These are phyloP conservation scores for Lucinisca nassula DNA, from an alignment of 2,888 invertebrate species.

Conservation along the genomic window DNA sequence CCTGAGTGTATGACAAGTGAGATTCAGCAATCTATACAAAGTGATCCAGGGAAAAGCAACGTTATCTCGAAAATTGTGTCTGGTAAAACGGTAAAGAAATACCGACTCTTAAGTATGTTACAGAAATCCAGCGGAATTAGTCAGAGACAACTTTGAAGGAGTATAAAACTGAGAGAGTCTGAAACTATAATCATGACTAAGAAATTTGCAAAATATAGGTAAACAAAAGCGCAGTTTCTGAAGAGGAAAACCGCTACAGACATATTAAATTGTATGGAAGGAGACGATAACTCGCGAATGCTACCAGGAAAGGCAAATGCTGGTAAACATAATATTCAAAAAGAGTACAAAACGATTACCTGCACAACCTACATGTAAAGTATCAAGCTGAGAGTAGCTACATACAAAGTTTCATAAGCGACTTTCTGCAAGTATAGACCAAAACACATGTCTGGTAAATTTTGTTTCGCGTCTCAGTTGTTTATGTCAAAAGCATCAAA, in stretches of 20 bases:
- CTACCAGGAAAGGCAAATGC: constrained; percentile 54
- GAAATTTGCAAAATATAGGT: neutral
- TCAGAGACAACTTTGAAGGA: neutral
- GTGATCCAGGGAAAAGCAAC: neutral
- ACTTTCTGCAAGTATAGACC: constrained; percentile 41
- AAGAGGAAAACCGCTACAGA: constrained; percentile 6
- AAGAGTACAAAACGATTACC: constrained; percentile 55
- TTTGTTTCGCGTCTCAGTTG: constrained; percentile 42
- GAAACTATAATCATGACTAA: neutral
- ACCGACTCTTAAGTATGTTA: neutral
- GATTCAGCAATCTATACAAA: neutral
- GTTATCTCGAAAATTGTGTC: neutral
- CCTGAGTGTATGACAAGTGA: neutral
- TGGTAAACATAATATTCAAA: constrained; percentile 47
- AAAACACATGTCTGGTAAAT: constrained; percentile 32
- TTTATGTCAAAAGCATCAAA: constrained; percentile 52
- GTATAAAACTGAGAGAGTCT: neutral
- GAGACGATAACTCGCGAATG: constrained; percentile 51
- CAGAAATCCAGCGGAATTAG: neutral
- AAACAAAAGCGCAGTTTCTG: neutral
- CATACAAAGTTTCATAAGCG: constrained; percentile 35
- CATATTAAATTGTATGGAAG: constrained; percentile 39
- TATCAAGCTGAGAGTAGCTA: constrained; percentile 39
- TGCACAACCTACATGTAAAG: constrained; percentile 52
- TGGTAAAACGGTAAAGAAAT: neutral